Evolutionary conservation across 2,113 vertebrate genomes (phyloP).

Genomic region (Ammospiza nelsoni): DNA sequence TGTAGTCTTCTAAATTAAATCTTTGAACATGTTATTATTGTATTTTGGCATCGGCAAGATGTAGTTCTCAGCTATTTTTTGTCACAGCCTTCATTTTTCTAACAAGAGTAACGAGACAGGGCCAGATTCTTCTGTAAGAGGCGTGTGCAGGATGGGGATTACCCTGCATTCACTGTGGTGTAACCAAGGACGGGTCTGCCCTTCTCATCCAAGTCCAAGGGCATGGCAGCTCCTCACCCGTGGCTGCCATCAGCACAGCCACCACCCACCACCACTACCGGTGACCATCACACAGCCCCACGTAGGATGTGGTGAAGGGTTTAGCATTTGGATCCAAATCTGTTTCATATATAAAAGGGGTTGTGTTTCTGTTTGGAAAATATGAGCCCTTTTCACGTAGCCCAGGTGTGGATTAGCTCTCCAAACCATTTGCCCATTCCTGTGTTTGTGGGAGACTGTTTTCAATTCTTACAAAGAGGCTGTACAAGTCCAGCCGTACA

Average conservation of each 20-base stretch:
- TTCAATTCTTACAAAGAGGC: slow-evolving; percentile 73
- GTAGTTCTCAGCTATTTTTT: slow-evolving; percentile 66
- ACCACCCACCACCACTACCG: background rate
- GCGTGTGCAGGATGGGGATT: slow-evolving; percentile 15
- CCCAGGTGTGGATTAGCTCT: slow-evolving; percentile 77
- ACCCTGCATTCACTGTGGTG: background rate
- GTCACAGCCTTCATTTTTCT: slow-evolving; percentile 57
- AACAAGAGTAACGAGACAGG: slow-evolving; percentile 30
- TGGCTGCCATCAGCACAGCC: accelerated
- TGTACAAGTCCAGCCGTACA: slow-evolving; percentile 70
- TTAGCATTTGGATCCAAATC: slow-evolving; percentile 63
- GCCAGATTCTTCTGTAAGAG: slow-evolving; percentile 51
- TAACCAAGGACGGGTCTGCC: background rate
- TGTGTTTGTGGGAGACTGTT: slow-evolving; percentile 63
- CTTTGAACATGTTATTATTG: slow-evolving; percentile 71
- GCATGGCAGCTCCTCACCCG: accelerated
- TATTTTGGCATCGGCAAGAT: slow-evolving; percentile 65
- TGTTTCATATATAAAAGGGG: slow-evolving; percentile 72
- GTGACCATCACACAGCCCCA: background rate
- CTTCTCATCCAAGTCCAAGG: background rate
- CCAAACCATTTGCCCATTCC: slow-evolving; percentile 69
- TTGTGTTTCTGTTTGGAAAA: slow-evolving; percentile 77
- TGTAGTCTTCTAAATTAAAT: slow-evolving; percentile 73
- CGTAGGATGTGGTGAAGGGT: slow-evolving; percentile 1
- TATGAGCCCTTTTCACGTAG: slow-evolving; percentile 67